phyloP scores from a whole-genome alignment of 2,797 vertebrate species.

The Enteromius treurensis region DNA sequence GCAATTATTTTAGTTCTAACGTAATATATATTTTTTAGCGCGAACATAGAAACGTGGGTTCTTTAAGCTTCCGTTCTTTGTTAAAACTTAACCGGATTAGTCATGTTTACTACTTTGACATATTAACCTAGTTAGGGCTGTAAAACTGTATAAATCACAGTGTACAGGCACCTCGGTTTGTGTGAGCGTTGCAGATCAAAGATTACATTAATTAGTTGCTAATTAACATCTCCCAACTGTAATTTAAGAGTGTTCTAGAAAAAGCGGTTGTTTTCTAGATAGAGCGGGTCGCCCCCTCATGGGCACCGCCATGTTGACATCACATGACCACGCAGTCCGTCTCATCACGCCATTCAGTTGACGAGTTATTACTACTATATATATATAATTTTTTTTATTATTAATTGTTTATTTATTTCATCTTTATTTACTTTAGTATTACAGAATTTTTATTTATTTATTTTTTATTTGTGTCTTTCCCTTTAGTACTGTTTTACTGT shows the following conservation, averaged over 20 bases:
- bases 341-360: neutral
- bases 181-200: neutral
- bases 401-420: too few relatives aligned
- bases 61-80: neutral
- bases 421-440: too few relatives aligned
- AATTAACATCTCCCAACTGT: neutral
- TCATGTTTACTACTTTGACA: conserved; percentile 37
- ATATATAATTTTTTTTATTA: too few relatives aligned
- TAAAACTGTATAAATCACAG: neutral
- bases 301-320: conserved; percentile 3
- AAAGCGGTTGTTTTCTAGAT: neutral
- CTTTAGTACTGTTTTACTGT: too few relatives aligned
- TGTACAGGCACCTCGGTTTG: neutral
- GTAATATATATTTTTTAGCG: neutral
- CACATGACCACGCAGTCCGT: neutral
- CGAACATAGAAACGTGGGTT: neutral
- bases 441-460: too few relatives aligned
- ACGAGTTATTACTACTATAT: neutral
- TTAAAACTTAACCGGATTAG: conserved; percentile 35
- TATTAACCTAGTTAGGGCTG: conserved; percentile 47
- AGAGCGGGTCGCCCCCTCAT: conserved; percentile 24
- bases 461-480: too few relatives aligned
- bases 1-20: neutral
- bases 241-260: neutral
- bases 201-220: neutral